These are phyloP conservation scores for Coremacera marginata DNA, from an alignment of 2,888 invertebrate genomes.

Conservation along the genomic window DNA sequence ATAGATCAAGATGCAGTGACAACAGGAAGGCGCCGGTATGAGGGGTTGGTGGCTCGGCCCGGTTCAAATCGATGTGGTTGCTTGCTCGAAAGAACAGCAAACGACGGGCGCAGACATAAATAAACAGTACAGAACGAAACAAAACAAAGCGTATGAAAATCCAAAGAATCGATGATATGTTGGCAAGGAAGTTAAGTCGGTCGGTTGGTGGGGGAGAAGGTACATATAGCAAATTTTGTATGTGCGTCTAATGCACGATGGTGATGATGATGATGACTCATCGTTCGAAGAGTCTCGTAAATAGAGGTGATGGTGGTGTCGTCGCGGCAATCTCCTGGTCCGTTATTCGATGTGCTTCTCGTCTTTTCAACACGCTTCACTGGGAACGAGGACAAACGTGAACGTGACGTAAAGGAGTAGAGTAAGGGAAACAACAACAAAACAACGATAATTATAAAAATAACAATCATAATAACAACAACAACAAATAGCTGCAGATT, in stretches of 20 bases:
- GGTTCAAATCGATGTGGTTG: neutral
- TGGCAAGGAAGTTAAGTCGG: conserved; percentile 5
- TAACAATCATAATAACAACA: conserved; percentile 33
- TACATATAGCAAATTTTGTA: conserved; percentile 13
- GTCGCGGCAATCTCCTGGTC: neutral
- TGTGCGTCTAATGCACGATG: neutral
- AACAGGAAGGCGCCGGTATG: conserved; percentile 17
- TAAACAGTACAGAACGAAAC: conserved; percentile 49
- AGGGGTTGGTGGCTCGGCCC: neutral
- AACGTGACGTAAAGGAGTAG: conserved; percentile 48
- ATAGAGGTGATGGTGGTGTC: neutral
- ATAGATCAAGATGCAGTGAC: conserved; percentile 39
- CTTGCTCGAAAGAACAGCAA: neutral
- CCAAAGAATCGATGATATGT: neutral
- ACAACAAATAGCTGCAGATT: conserved; percentile 1
- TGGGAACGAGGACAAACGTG: conserved; percentile 52
- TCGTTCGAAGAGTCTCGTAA: neutral
- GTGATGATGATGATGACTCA: conserved; percentile 25
- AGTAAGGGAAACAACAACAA: conserved; percentile 16
- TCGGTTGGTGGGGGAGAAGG: neutral
- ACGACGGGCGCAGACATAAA: conserved; percentile 11
- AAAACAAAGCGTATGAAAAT: neutral
- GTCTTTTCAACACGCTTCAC: conserved; percentile 42
- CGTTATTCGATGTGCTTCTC: conserved; percentile 20
- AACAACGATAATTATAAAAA: conserved; percentile 28